Base-by-base conservation (phyloP, 2,113 vertebrate genomes). In the Pavo muticus region DNA sequence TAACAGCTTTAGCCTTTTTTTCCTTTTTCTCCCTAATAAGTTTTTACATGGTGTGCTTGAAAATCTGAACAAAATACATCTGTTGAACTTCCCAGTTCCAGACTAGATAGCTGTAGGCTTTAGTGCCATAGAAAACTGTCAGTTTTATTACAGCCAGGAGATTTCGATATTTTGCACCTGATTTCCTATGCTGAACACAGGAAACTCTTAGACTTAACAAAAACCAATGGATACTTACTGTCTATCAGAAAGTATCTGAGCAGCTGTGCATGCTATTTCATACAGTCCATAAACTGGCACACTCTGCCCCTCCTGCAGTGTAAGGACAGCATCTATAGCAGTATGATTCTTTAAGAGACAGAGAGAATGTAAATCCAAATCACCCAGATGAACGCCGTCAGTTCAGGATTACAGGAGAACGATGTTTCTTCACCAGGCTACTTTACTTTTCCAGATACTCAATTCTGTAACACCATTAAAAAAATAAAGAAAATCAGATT, bases 391-490 rank as follows among this genome's bases (percentile, higher is more conserved):
- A 89, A 73, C 11, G 16, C 17, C 25, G 35, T 37, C 5, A 2
- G 27, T 37, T 90, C 54, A 70, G 40, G 45, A 72, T 44, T 65
- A 72, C 39, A 68, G 25, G 37, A 88, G 25, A 94, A 87, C 6
- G 52, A 56, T 7, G 29, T 72, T 84, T 90, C 61, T 92, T 88
- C 80, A 78, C n/a, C 39, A 84, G 75, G 15, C 32, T 64, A 57
- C 57, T 94, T 72, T 72, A 24, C 47, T 86, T 74, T 90, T 91
- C 44, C 65, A 93, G 75, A 54, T 45, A 57, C 72, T 94, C 74
- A 68, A 69, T 91, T 91, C 92, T 71, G 54, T 88, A 95, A 94
- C 75, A 84, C 65, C 81, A 70, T 90, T 93, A 88, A 95, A 87
- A 88, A 90, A 88, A 75, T 88, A 95, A 94, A 87, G 88, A 84